Percentiles rank a stretch among this genome's conserved stretches.
phyloP scores from a whole-genome alignment of 2,888 invertebrate species.

The Heteromyza rotundicornis region DNA sequence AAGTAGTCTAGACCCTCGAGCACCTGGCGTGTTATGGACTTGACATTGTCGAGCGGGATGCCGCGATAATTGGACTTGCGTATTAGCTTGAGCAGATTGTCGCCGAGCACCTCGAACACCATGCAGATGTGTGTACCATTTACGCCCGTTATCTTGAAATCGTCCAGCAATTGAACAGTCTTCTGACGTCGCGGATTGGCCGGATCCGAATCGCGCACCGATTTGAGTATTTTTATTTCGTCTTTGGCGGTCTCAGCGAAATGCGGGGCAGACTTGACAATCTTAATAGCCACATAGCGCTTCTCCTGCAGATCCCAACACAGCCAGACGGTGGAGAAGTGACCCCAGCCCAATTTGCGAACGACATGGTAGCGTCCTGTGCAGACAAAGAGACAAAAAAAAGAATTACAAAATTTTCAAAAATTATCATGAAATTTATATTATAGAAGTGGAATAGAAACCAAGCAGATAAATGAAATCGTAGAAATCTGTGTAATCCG shows the following conservation, averaged over 20 bases:
- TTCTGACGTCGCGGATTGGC: slow-evolving; percentile 91
- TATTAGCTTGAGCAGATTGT: slow-evolving; percentile 96
- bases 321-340: slow-evolving; percentile 99
- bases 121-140: slow-evolving; percentile 99
- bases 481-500: slow-evolving; percentile 42
- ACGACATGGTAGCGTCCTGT: slow-evolving; percentile 63
- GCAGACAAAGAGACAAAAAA: slow-evolving; percentile 22
- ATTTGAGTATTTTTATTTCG: slow-evolving; percentile 96
- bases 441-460: slow-evolving; percentile 15
- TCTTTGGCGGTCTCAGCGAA: slow-evolving; percentile 99
- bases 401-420: not conserved
- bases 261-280: slow-evolving; percentile 98
- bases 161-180: slow-evolving; percentile 96
- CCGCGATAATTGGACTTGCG: slow-evolving; percentile 98
- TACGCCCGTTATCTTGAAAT: slow-evolving; percentile 97
- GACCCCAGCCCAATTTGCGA: slow-evolving; percentile 89
- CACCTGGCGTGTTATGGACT: slow-evolving; percentile 93
- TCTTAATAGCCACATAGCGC: slow-evolving; percentile 97
- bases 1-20: slow-evolving; percentile 95
- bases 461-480: slow-evolving; percentile 50
- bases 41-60: slow-evolving; percentile 94
- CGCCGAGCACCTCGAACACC: slow-evolving; percentile 99
- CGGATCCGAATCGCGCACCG: slow-evolving; percentile 93
- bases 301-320: slow-evolving; percentile 97
- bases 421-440: not conserved